Base-by-base conservation (phyloP, 1,140 invertebrate species). In the Macrocentrus cingulum region DNA sequence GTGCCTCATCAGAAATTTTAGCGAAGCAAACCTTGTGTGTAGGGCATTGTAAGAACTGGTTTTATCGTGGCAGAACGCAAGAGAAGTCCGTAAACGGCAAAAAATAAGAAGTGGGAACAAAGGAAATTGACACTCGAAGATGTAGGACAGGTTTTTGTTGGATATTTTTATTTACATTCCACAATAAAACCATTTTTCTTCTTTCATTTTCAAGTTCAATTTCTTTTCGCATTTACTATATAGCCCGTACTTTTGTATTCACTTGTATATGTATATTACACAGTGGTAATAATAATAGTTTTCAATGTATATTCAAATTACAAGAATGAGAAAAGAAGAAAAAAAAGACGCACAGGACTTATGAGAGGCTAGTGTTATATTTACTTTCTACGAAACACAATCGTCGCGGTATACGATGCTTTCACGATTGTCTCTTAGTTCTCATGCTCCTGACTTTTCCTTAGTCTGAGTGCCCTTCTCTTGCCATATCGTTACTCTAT, bases 401-500 rank as follows among this genome's bases (percentile, higher is more conserved):
- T 71, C 60, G 53, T 63, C 63, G n/a, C 62, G 62, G 61, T 64
- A 59, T 56, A 39, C 50, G 52, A 57, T 68, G 71, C 74, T 76
- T 76, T 76, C 74, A 70, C 73, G 65, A 74, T 76, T 76, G 74
- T 74, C 65, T 68, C 54, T 39, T 36, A 19, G 41, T 69, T 70
- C 70, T 68, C 74, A 72, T 71, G 66, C 67, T 66, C 59, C 63
- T 61, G 65, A 65, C 63, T 68, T 71, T 69, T 61, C 59, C 44
- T 32, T 60, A 52, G 48, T 60, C 60, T 61, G 41, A 52, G 59
- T 61, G 59, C 25, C 60, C 64, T 65, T 57, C 59, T 23, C 41
- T 36, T 58, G 48, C 11, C 7, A 42, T 15, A n/a, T 22, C 15
- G 9, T 19, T 18, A n/a, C 7, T 16, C 32, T 32, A 55, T 13